Base-by-base conservation (phyloP, 2,113 vertebrate species). In the Ploceus nigricollis region DNA sequence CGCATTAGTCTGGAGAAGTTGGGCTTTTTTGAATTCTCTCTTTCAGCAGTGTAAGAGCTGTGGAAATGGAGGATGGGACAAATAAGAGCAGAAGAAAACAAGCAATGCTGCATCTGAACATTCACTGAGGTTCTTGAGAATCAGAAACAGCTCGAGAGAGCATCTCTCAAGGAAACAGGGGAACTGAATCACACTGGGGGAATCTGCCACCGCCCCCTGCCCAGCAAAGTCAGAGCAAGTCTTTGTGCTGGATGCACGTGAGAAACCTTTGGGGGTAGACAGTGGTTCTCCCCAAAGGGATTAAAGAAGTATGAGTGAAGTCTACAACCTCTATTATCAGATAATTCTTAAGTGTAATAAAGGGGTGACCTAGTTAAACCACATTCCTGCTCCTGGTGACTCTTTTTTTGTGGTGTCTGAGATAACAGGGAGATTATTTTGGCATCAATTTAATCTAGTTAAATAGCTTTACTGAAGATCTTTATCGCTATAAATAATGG, bases 371-470 rank as follows among this genome's bases (percentile, higher is more conserved):
- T 48, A 82, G 92, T 89, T 94, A 93, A 96, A 94, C 90, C 73
- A 86, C 93, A 97, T 97, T 94, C 93, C 79, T 90, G 58, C 56
- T 83, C 37, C 86, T 93, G 71, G 71, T 90, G 85, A 58, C 82
- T 93, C 50, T 80, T 91, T 94, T 88, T 68, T 77, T 93, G 76
- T 89, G 70, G 70, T 92, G 86, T 82, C 83, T 90, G 73, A 94
- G 94, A 92, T 92, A 96, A 95, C 94, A 94, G 71, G 57, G 84
- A 93, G 92, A 93, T 95, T 94, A 96, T 96, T 95, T 92, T 92
- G 89, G 94, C 91, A 96, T 97, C 92, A 94, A 79, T 94, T 96
- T 95, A 94, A 96, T 96, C 95, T 87, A 92, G 63, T 77, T 95
- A 82, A 96, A 97, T 87, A 91, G 94, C 93, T 90, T 91, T 94